Evolutionary conservation across 2,113 vertebrate species (phyloP), one percentile per base, ranked within the genome.

Genomic region (Steatornis caripensis): DNA sequence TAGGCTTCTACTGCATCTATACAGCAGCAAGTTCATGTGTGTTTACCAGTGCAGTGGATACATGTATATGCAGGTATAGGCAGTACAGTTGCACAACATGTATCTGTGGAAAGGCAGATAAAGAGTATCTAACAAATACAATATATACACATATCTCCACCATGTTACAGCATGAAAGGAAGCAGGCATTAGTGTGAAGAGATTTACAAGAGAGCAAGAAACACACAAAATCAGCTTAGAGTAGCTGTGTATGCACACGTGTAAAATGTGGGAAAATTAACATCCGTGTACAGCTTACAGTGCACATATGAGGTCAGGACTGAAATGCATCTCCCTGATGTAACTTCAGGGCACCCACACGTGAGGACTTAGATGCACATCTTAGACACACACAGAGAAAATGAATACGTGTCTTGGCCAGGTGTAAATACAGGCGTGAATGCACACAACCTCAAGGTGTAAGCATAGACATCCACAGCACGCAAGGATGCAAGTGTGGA

Each of bases 401-500:
- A 70, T 4, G 0, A 83, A 26, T 17, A 5, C 1, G 1, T 3
- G 11, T 41, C 58, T 60, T 37, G 34, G 39, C 4, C 34, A 45
- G 30, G 23, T 24, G 10, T 37, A 65, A 80, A 16, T 1, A 53
- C 13, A 45, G 41, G 8, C 41, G 19, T 11, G 36, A 77, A 36
- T 1, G 12, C 43, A 62, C 19, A 5, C 30, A 30, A 0, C 11
- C 32, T 30, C 36, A 9, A 32, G 23, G 29, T 15, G 36, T 3
- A 66, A 84, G n/a, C 41, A 27, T 0, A 46, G 22, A n/a, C 1
- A 0, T 1, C 21, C 49, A 21, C 0, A 0, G 20, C 6, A 24
- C 5, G 0, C 1, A 10, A 41, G 55, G 76, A 62, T 11, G 27
- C 6, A n/a, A 51, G 23, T 0, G 1, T 15, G 39, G 48, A 20